Percentiles rank a stretch among this genome's conserved stretches.
These are phyloP conservation scores for Natator depressus DNA, from an alignment of 2,113 vertebrate genomes.

Conservation along the genomic window DNA sequence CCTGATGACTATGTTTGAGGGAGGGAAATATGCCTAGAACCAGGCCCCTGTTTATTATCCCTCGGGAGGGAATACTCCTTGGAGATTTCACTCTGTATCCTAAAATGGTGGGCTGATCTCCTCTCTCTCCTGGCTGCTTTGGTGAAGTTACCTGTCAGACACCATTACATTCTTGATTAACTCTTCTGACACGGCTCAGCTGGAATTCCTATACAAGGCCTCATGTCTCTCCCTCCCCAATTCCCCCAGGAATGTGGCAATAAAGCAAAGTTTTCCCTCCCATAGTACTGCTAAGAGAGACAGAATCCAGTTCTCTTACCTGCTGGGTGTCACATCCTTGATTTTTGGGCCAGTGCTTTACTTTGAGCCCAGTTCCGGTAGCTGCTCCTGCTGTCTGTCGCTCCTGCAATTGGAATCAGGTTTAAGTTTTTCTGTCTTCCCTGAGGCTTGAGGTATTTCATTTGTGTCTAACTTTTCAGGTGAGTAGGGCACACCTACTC, in stretches of 20 bases:
- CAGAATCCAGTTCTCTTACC: constrained; percentile 3
- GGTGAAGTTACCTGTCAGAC: not conserved
- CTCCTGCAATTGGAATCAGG: not conserved
- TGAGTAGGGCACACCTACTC: constrained; percentile 58
- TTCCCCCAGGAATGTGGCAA: not conserved
- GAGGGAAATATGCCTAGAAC: too few species aligned
- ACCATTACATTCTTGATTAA: not conserved
- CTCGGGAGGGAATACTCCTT: not conserved
- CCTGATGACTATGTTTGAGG: too few species aligned
- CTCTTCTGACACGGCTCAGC: not conserved
- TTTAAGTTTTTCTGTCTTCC: not conserved
- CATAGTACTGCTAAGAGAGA: not conserved
- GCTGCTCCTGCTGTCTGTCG: not conserved
- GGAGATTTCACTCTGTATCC: not conserved
- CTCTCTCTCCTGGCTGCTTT: not conserved
- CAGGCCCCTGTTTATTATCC: not conserved
- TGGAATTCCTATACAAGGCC: constrained; percentile 16
- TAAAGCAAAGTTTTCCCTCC: not conserved
- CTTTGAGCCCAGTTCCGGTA: not conserved
- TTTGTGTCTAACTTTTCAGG: constrained; percentile 46
- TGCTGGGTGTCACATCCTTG: constrained; percentile 9
- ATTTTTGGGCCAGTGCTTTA: not conserved
- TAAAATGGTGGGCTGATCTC: not conserved
- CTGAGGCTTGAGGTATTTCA: constrained; percentile 49
- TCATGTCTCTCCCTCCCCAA: not conserved